Base-by-base conservation (phyloP, 2,113 vertebrate genomes). In the Ceuthmochares aereus region DNA sequence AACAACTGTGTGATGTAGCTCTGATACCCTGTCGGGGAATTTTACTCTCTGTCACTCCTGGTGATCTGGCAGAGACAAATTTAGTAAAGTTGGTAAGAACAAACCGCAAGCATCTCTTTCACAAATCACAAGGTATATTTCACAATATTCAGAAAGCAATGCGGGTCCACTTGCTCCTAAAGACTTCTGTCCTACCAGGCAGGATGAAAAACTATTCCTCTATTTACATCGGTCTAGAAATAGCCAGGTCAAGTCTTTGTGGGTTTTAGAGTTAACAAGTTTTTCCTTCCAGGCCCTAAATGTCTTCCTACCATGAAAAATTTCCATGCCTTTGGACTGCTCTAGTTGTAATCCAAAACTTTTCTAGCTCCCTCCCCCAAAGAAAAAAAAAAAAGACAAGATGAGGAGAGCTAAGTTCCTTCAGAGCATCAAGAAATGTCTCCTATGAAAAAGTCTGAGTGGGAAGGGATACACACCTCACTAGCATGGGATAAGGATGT, bases 21-120 rank as follows among this genome's bases (percentile, higher is more conserved):
- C 34, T 84, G 34, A 54, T 55, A 40, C 18, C n/a, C 26, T 42
- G 51, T 9, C 1, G 1, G 27, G 32, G 59, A 59, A 52, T 80
- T 93, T 68, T 76, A 8, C n/a, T 62, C 29, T 70, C 43, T 4
- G 40, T 54, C 23, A 60, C 45, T 47, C 47, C 47, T 15, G 7
- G 32, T 83, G 22, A 14, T 88, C 30, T 80, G 10, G 14, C 34
- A 72, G 68, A 64, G 84, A 75, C 43, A 86, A 87, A 78, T 84
- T 68, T 87, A 90, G 68, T 34, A 49, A n/a, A 58, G 32, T 54
- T 55, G 29, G 42, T 81, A 77, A 92, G 79, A 89, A 54, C 63
- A 88, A 80, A 52, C 40, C 27, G 17, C 56, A 51, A 8, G 6
- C 40, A 22, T 47, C 32, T 70, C 58, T 90, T 92, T 81, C 72